Percentiles rank a stretch among this genome's conserved stretches.
Evolutionary conservation across 2,888 invertebrate genomes (phyloP).

Genomic region (Sarcophaga caerulescens): DNA sequence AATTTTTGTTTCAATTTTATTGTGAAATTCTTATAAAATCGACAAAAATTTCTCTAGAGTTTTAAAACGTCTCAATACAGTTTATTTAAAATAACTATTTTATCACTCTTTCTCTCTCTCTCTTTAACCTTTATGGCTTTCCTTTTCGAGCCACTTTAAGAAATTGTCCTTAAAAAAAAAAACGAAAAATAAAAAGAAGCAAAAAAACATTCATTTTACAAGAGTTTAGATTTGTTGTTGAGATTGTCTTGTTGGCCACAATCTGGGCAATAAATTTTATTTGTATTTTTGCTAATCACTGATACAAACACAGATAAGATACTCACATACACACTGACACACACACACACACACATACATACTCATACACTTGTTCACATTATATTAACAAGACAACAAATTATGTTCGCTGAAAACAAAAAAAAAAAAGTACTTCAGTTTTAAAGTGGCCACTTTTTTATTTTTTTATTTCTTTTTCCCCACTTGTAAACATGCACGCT

Average conservation of each 20-base stretch:
- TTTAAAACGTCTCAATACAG: conserved; percentile 24
- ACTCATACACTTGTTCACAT: background rate
- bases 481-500: background rate
- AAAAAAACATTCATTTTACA: background rate
- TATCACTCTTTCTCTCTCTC: background rate
- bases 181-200: no score
- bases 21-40: conserved; percentile 27
- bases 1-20: no score
- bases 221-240: conserved; percentile 16
- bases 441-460: no score
- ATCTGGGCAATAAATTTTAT: conserved; percentile 42
- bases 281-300: conserved; percentile 27
- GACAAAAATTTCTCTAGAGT: conserved; percentile 11
- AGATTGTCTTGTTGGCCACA: conserved; percentile 14
- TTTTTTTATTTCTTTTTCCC: no score
- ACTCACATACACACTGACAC: background rate
- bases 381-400: background rate
- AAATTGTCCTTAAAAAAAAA: background rate
- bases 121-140: background rate
- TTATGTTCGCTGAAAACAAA: background rate
- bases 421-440: no score
- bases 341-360: background rate
- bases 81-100: background rate
- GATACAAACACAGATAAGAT: background rate
- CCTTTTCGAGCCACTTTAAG: background rate